phyloP scores from a whole-genome alignment of 2,888 invertebrate species.

The Thecocarcelia acutangulata region DNA sequence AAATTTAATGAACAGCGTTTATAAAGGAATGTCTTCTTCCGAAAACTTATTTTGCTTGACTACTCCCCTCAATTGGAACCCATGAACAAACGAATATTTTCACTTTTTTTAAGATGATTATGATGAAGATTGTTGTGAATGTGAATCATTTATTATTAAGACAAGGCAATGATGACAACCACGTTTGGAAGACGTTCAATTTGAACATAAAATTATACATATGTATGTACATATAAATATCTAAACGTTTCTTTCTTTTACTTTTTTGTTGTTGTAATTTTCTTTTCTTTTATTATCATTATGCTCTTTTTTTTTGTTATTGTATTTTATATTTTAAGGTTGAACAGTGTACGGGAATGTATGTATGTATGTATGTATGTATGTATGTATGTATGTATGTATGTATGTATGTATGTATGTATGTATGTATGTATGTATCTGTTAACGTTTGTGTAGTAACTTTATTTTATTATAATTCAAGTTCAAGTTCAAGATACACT shows the following conservation, averaged over 20 bases:
- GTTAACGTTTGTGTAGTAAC: constrained; percentile 50
- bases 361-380: no score
- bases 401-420: no score
- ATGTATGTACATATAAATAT: constrained; percentile 29
- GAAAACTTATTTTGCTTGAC: constrained; percentile 3
- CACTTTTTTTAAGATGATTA: constrained; percentile 3
- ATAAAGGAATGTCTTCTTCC: constrained; percentile 8
- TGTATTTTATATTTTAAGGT: constrained; percentile 12
- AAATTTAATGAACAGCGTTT: constrained; percentile 14
- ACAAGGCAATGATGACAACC: constrained; percentile 22
- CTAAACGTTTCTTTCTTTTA: constrained; percentile 34
- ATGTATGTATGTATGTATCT: constrained; percentile 9
- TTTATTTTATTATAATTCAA: constrained; percentile 62
- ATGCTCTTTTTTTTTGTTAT: constrained; percentile 22
- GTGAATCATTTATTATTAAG: constrained; percentile 27
- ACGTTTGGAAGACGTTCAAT: constrained; percentile 50
- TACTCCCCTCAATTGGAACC: not conserved
- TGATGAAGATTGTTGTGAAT: constrained; percentile 4
- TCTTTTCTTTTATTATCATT: constrained; percentile 57
- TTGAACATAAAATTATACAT: constrained; percentile 9
- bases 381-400: no score
- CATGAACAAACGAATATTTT: not conserved
- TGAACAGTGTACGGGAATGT: constrained; percentile 30
- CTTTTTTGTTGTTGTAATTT: constrained; percentile 39
- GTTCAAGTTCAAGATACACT: constrained; percentile 67